Evolutionary conservation across 2,797 vertebrate species (phyloP).

Genomic region (Crenichthys baileyi): DNA sequence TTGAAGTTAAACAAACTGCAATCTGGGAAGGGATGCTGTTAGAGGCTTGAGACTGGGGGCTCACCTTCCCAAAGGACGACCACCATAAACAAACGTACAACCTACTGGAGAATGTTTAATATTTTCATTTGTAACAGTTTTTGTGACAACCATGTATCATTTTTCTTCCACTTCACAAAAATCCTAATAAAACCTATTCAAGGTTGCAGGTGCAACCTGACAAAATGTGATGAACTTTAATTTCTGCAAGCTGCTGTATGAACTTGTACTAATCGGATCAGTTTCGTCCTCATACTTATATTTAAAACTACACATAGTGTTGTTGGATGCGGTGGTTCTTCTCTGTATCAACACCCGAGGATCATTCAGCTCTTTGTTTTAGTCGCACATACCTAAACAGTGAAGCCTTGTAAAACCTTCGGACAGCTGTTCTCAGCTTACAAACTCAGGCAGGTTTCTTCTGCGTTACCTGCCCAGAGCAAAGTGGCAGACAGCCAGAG

Average conservation of each 20-base stretch:
- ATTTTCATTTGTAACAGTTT: too few species aligned
- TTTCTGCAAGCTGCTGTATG: not conserved
- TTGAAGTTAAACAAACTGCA: too few species aligned
- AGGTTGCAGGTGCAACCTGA: too few species aligned
- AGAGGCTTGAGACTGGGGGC: too few species aligned
- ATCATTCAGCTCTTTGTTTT: constrained; percentile 35
- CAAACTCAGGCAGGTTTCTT: constrained; percentile 42
- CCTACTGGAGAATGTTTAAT: too few species aligned
- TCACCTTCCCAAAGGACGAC: too few species aligned
- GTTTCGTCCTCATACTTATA: not conserved
- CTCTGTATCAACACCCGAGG: constrained; percentile 18
- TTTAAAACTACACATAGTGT: not conserved
- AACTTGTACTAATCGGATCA: not conserved
- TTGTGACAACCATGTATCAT: too few species aligned
- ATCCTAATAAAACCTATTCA: too few species aligned
- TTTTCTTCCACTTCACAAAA: too few species aligned
- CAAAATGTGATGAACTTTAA: not conserved
- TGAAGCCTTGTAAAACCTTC: constrained; percentile 18
- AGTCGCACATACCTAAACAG: constrained; percentile 50
- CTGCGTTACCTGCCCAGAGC: constrained; percentile 44
- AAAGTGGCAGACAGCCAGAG: constrained; percentile 55
- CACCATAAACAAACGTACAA: too few species aligned
- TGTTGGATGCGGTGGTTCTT: not conserved
- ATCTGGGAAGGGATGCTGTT: too few species aligned
- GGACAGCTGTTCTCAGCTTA: constrained; percentile 48